Percentiles rank a stretch among this genome's conserved stretches.
Conservation (phyloP, 2,113 vertebrate species). For the Pavo muticus region DNA sequence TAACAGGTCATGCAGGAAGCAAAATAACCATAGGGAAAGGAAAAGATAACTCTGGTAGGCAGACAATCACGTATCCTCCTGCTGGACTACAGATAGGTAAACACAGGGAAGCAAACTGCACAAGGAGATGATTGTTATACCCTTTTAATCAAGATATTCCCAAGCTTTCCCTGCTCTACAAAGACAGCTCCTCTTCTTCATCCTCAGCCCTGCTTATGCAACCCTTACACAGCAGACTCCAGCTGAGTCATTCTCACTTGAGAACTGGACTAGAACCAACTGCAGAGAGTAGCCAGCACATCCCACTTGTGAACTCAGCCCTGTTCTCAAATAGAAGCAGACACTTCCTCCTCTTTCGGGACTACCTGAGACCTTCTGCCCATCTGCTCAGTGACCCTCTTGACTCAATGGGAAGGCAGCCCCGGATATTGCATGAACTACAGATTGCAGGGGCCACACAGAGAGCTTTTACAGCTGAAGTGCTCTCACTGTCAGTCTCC, state of each 20-base stretch:
- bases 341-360: rapidly evolving
- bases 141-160: not conserved
- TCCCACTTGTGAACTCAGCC: not conserved
- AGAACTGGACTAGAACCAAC: not conserved
- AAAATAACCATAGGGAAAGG: too few species aligned
- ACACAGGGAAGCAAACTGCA: not conserved
- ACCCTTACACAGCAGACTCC: not conserved
- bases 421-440: rapidly evolving
- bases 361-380: not conserved
- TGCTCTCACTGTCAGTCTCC: not conserved
- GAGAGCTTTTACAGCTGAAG: not conserved
- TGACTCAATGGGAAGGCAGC: not conserved
- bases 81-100: too few species aligned
- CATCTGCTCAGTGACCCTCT: not conserved
- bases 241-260: not conserved
- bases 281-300: not conserved
- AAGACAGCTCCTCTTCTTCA: not conserved
- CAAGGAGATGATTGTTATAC: not conserved
- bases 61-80: rapidly evolving
- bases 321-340: not conserved
- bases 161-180: not conserved
- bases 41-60: not conserved
- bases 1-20: not conserved
- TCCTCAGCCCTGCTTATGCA: not conserved
- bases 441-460: rapidly evolving